These are phyloP conservation scores for Drosophila triauraria DNA, from an alignment of 1,140 invertebrate species.

Conservation along the genomic window DNA sequence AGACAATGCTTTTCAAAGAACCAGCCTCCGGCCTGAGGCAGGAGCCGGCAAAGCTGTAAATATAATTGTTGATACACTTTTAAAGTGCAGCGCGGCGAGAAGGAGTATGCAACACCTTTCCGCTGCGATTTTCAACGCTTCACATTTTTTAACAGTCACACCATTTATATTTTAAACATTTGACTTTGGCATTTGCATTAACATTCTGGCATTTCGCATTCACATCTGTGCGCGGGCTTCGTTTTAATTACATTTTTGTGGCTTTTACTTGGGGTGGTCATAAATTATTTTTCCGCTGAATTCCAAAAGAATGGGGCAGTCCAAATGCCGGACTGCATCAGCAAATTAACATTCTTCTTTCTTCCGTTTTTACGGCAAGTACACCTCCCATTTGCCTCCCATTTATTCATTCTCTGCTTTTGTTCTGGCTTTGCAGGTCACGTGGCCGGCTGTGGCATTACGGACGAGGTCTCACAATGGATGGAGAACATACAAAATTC, in stretches of 20 bases:
- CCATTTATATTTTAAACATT: constrained; percentile 54
- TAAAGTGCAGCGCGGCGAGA: constrained; percentile 55
- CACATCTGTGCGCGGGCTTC: constrained; percentile 37
- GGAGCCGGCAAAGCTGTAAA: constrained; percentile 53
- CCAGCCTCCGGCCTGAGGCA: neutral
- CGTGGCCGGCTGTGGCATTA: constrained; percentile 94
- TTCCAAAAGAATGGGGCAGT: constrained; percentile 22
- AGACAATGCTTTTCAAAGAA: constrained; percentile 51
- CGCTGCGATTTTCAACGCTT: constrained; percentile 23
- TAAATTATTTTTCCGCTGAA: constrained; percentile 71
- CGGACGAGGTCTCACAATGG: constrained; percentile 94
- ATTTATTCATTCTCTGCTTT: constrained; percentile 34
- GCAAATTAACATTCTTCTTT: constrained; percentile 51
- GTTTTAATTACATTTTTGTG: constrained; percentile 82
- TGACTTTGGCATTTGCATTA: constrained; percentile 76
- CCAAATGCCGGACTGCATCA: constrained; percentile 46
- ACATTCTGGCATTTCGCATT: constrained; percentile 42
- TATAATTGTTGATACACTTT: constrained; percentile 68
- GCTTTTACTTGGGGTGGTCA: constrained; percentile 68
- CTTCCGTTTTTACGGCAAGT: constrained; percentile 25
- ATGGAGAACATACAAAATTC: constrained; percentile 97
- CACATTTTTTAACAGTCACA: constrained; percentile 7
- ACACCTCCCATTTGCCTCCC: constrained; percentile 34
- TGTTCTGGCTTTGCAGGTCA: constrained; percentile 87
- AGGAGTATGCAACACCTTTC: constrained; percentile 51